Base-by-base conservation (phyloP, 2,888 invertebrate genomes). In the Taenaris catops region DNA sequence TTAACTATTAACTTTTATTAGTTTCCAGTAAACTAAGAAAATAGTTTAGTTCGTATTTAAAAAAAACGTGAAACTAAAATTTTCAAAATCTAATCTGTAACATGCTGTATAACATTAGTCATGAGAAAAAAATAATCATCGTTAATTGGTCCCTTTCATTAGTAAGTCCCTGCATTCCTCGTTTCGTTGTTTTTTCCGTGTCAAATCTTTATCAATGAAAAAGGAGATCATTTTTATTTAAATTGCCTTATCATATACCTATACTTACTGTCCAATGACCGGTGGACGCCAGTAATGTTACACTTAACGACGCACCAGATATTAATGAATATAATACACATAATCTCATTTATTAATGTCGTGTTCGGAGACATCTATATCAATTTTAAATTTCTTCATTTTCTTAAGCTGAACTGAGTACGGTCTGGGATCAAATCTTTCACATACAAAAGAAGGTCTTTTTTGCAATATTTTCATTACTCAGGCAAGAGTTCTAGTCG, bases 101-200 rank as follows among this genome's bases (percentile, higher is more conserved):
- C 73, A 47, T 33, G 69, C 78, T 76, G 73, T 81, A 75, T 55
- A 41, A 38, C 56, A 62, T 60, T 65, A 69, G 64, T 63, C 63
- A 69, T 69, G 70, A 72, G 75, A 78, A 84, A 83, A 52, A 83
- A 83, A 84, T 78, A 72, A 81, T 76, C 70, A 73, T 69, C 76
- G 73, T 84, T 86, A 86, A 86, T 86, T 84, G 86, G 80, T 70
- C 65, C 80, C 86, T 79, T 86, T 86, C 83, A 84, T 86, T 86
- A 86, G 83, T 83, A 78, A 73, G 67, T 65, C 72, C 58, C 68
- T 68, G 79, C 84, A 84, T 86, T 84, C 81, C 61, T 63, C 45
- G 42, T 44, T 53, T 68, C 64, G 62, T 76, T 69, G 68, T 81
- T 84, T 81, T 81, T 80, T 80, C 69, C 56, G 65, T 83, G 83